phyloP scores from a whole-genome alignment of 2,113 vertebrate species.

The Tachysurus fulvidraco region DNA sequence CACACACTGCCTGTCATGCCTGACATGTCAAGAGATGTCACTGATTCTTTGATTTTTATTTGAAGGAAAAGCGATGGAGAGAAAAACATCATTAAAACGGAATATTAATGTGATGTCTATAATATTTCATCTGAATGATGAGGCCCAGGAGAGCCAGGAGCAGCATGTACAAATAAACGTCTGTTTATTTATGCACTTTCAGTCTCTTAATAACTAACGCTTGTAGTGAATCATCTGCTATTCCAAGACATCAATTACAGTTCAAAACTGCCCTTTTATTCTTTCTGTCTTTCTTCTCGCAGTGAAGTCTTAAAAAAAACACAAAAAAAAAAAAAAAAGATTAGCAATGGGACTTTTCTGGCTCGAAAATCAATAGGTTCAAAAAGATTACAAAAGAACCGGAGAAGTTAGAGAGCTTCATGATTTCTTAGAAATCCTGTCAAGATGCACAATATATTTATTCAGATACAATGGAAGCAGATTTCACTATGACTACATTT shows the following conservation, averaged over 20 bases:
- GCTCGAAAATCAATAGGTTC: not conserved
- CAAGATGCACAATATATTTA: not conserved
- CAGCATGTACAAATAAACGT: constrained; percentile 28
- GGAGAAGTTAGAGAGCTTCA: not conserved
- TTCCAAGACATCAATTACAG: not conserved
- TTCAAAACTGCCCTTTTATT: constrained; percentile 10
- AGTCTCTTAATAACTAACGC: constrained; percentile 8
- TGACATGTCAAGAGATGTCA: constrained; percentile 48
- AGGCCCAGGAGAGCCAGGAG: not conserved
- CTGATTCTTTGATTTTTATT: constrained; percentile 39
- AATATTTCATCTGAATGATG: constrained; percentile 30
- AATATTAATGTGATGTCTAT: constrained; percentile 36
- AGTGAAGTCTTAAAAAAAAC: not conserved
- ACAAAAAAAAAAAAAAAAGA: too few relatives aligned
- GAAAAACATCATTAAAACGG: constrained; percentile 29
- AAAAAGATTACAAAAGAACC: constrained; percentile 22
- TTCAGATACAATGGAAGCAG: not conserved
- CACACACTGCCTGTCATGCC: constrained; percentile 39
- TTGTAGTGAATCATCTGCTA: constrained; percentile 14
- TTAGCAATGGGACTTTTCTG: constrained; percentile 22
- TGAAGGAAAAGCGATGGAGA: constrained; percentile 25
- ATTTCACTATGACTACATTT: not conserved
- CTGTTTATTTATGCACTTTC: constrained; percentile 30
- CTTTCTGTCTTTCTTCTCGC: not conserved
- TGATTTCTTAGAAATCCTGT: constrained; percentile 21